Base-by-base conservation (phyloP, 2,797 vertebrate species). In the Mergus octosetaceus region DNA sequence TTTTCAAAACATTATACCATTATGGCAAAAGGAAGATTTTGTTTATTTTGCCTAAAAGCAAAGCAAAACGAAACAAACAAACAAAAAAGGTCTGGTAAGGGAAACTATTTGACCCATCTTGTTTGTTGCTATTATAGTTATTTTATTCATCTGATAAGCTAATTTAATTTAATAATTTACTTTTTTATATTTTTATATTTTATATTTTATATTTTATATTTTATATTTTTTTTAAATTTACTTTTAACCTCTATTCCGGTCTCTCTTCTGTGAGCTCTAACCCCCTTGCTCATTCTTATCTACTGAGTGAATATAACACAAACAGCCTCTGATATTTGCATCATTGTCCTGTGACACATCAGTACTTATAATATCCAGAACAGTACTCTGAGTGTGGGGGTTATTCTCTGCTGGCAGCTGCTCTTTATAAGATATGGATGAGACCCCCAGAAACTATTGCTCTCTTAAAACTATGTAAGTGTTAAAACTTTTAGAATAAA, bases 401-500 rank as follows among this genome's bases (percentile, higher is more conserved):
- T 76, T 80, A 18, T 87, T 90, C 79, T 92, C 69, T 60, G 51
- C 38, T 91, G 57, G 53, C 68, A 76, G n/a, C 57, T 90, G 15
- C 18, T 91, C 45, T 68, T 90, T 95, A 95, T 84, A 68, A 58
- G 72, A 95, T 91, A 91, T 77, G n/a, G 60, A 95, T 78, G 69
- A 60, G 32, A 76, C 51, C 82, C 81, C 79, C 56, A 74, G 75
- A 89, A 97, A 95, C 53, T 38, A 77, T 13, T 61, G 87, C 71
- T 82, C 90, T 81, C 86, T 60, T 89, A 90, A 95, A 97, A 87
- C 84, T 91, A 38, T 76, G 78, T 91, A 60, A 66, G 12, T 85
- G 71, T 93, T 96, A 94, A 93, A 94, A 57, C 84, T 93, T 90
- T 93, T 91, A 93, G n/a, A 92, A 93, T 88, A 97, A 96, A 93